Base-by-base conservation (phyloP, 2,797 vertebrate species). In the Nyctalus aviator region DNA sequence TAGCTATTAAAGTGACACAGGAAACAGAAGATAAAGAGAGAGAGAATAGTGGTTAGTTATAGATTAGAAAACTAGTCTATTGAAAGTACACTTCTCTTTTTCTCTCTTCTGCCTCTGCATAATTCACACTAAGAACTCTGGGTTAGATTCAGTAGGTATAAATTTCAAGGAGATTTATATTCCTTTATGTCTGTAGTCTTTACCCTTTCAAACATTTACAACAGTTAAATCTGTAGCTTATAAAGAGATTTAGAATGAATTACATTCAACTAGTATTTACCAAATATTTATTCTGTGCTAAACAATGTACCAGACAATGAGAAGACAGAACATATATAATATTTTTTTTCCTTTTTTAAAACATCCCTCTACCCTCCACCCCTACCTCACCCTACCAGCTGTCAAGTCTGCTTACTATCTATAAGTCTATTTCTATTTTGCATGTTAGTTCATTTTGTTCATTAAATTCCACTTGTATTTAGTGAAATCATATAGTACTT, bases 111-210 rank as follows among this genome's bases (percentile, higher is more conserved):
- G 20, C 8, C 14, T 57, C 35, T 32, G 8, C 32, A n/a, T 48
- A 68, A 90, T 84, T 84, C 77, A 90, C 20, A 75, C 21, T 20
- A 48, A 79, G 57, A 75, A 13, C 53, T 30, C 0, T 25, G 27
- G 8, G 41, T 8, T 23, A n/a, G 23, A 37, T 8, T 64, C 30
- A 25, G 41, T 10, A 84, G 18, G 5, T 30, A 13, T 79, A 64
- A 27, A 93, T 85, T 73, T 77, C 55, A 81, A 73, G 11, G 27
- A 72, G 62, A 48, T 90, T 91, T 91, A 37, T 83, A 57, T 15
- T 83, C 66, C 35, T n/a, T 2, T 62, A 59, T 55, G 20, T 84
- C 30, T 35, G 0, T 27, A 88, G 77, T 84, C 27, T 48, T 46
- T 90, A n/a, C 57, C 18, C 3, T 82, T 92, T 82, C 68, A 59